These are phyloP conservation scores for Colaptes auratus DNA, from an alignment of 2,113 vertebrate genomes.

Conservation along the genomic window DNA sequence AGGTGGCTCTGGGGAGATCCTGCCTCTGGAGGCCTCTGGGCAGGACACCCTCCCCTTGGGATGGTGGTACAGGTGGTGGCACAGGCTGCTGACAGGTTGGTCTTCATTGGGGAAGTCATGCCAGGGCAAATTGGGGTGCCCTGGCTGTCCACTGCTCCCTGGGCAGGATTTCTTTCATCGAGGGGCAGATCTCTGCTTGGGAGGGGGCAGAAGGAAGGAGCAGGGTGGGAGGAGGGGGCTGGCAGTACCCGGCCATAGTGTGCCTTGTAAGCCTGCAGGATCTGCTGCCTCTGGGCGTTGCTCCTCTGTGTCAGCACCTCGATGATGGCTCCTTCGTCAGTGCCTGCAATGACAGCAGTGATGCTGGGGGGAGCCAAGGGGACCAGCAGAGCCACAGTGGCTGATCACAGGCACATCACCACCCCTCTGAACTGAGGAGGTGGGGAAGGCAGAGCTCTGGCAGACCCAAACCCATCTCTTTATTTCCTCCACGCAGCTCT, in stretches of 20 bases:
- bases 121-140: not conserved
- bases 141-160: not conserved
- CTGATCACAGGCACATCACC: rapidly evolving
- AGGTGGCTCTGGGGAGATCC: not conserved
- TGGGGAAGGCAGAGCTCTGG: not conserved
- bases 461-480: not conserved
- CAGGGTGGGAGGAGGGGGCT: not conserved
- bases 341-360: constrained; percentile 78
- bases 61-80: not conserved
- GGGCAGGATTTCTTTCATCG: not conserved
- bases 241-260: constrained; percentile 88
- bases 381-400: not conserved
- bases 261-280: constrained; percentile 91
- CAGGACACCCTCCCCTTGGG: rapidly evolving
- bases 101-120: not conserved
- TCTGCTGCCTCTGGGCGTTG: constrained; percentile 92
- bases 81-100: not conserved
- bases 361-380: not conserved
- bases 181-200: not conserved
- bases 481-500: not conserved
- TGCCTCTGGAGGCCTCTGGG: not conserved
- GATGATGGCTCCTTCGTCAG: constrained; percentile 90
- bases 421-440: not conserved
- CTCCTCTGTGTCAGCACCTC: constrained; percentile 87
- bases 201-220: not conserved